phyloP scores from a whole-genome alignment of 2,888 invertebrate genomes.

The Hirtodrosophila duncani region DNA sequence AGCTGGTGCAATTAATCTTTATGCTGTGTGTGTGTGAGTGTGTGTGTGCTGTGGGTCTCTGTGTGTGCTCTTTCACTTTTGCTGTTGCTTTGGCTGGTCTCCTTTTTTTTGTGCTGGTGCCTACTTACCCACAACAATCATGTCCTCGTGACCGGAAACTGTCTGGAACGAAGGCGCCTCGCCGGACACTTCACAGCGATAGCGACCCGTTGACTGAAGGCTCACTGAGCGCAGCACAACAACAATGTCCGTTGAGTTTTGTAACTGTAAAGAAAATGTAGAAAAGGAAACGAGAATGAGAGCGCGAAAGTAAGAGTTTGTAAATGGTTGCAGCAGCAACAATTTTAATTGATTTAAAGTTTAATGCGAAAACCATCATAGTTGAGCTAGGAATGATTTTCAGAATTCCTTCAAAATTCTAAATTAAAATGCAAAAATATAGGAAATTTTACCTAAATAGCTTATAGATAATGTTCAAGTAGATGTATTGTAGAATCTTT shows the following conservation, averaged over 20 bases:
- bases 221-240: slow-evolving; percentile 84
- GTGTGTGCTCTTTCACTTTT: not conserved
- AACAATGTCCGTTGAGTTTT: slow-evolving; percentile 83
- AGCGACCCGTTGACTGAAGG: slow-evolving; percentile 85
- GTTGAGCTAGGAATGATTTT: too few species aligned
- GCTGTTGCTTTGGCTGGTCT: not conserved
- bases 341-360: not conserved
- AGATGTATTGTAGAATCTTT: too few species aligned
- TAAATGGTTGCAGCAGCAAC: slow-evolving; percentile 12
- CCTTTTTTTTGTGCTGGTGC: slow-evolving; percentile 1
- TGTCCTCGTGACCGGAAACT: slow-evolving; percentile 85
- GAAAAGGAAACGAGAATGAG: slow-evolving; percentile 5
- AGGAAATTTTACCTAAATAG: too few species aligned
- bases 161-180: slow-evolving; percentile 88
- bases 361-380: too few species aligned
- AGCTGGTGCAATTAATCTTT: slow-evolving; percentile 66
- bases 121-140: slow-evolving; percentile 86
- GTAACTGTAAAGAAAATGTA: slow-evolving; percentile 79
- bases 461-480: too few species aligned
- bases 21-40: too few species aligned
- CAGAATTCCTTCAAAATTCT: too few species aligned
- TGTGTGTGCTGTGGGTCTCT: not conserved
- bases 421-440: too few species aligned
- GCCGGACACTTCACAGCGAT: slow-evolving; percentile 88
- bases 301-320: too few species aligned